Percentiles rank a stretch among this genome's conserved stretches.
Conservation (phyloP, 2,797 vertebrate genomes). For the Coluber constrictor region DNA sequence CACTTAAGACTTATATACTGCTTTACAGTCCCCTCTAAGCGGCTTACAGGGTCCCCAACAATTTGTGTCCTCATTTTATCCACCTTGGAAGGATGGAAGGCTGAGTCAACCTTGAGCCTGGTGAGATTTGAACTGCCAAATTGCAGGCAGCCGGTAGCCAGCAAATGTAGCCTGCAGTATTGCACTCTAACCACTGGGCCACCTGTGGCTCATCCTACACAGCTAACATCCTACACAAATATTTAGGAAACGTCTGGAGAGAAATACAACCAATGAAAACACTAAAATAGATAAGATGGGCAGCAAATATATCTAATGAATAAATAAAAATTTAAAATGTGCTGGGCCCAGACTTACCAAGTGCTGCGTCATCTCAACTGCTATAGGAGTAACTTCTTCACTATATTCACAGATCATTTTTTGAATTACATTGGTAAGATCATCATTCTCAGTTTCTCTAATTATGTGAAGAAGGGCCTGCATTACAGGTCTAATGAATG, state of each 20-base stretch:
- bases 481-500: slow-evolving; percentile 97
- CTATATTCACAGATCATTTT: slow-evolving; percentile 99
- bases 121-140: no score
- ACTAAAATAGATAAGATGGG: neutral
- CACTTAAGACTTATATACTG: no score
- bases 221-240: neutral
- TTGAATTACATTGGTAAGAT: slow-evolving; percentile 98
- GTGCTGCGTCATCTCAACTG: slow-evolving; percentile 99
- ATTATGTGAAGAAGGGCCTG: slow-evolving; percentile 98
- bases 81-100: no score
- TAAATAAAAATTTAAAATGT: neutral
- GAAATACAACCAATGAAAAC: neutral
- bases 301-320: neutral
- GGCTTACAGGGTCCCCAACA: no score
- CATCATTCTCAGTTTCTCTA: slow-evolving; percentile 97
- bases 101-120: no score
- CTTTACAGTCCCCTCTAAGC: no score
- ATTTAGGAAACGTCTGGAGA: neutral
- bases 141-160: no score
- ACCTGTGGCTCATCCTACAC: no score
- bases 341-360: slow-evolving; percentile 77
- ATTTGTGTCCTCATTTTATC: no score
- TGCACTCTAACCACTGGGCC: no score
- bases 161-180: no score
- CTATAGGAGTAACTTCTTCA: slow-evolving; percentile 97